phyloP scores from a whole-genome alignment of 1,140 invertebrate genomes.

The Zaprionus tsacasi region DNA sequence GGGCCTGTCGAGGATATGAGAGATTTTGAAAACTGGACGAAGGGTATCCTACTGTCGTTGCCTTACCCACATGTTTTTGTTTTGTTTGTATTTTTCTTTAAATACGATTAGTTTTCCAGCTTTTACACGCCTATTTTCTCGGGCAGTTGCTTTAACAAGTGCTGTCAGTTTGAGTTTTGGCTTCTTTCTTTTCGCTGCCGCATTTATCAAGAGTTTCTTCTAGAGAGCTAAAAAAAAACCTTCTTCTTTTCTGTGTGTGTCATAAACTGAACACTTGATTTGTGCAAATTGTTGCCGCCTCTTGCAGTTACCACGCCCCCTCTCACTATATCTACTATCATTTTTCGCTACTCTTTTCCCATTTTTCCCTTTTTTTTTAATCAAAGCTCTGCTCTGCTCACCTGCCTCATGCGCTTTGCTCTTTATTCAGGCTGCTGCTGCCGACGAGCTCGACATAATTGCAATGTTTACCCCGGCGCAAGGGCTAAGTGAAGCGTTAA shows the following conservation, averaged over 20 bases:
- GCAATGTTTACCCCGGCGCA: slow-evolving; percentile 72
- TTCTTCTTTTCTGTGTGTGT: slow-evolving; percentile 43
- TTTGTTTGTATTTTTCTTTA: no score
- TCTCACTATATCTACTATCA: slow-evolving; percentile 1
- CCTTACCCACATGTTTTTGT: no score
- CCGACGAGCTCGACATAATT: slow-evolving; percentile 67
- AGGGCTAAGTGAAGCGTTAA: slow-evolving; percentile 77
- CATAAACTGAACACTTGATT: slow-evolving; percentile 73
- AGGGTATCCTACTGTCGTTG: no score
- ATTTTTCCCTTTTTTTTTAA: slow-evolving; percentile 46
- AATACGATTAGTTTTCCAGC: slow-evolving; percentile 12
- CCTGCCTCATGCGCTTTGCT: slow-evolving; percentile 59
- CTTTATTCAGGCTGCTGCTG: slow-evolving; percentile 39
- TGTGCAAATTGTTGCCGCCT: slow-evolving; percentile 59
- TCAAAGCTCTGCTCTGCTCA: slow-evolving; percentile 64
- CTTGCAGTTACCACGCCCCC: neutral
- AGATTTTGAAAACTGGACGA: neutral
- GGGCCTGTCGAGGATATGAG: no score
- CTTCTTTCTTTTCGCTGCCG: slow-evolving; percentile 29
- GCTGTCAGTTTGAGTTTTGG: neutral
- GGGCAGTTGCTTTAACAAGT: slow-evolving; percentile 5
- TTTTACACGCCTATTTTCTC: neutral
- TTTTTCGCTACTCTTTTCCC: neutral
- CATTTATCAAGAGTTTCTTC: slow-evolving; percentile 53
- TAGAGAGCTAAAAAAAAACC: neutral